Conservation (phyloP, 2,113 vertebrate species). For the Oxygymnocypris stewartii region DNA sequence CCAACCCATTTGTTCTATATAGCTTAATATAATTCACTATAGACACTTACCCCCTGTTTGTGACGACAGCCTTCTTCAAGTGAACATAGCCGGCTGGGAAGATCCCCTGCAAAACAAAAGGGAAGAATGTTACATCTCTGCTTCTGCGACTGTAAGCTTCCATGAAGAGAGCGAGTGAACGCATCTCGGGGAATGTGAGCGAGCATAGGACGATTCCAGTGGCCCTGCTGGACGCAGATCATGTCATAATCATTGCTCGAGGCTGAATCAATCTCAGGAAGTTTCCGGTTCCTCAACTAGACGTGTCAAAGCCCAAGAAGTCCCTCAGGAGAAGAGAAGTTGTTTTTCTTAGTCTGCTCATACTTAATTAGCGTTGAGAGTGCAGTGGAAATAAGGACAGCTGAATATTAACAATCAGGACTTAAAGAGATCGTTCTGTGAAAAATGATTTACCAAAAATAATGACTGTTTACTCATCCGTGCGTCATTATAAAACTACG, state of each 20-base stretch:
- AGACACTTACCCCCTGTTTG: conserved; percentile 72
- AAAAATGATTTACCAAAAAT: not conserved
- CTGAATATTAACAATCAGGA: not conserved
- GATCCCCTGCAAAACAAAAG: conserved; percentile 68
- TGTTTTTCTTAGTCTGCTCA: not conserved
- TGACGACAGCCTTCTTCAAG: conserved; percentile 73
- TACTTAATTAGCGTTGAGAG: not conserved
- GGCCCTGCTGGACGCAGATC: not conserved
- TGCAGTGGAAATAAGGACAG: not conserved
- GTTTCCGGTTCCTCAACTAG: not conserved
- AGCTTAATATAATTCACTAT: conserved; percentile 18
- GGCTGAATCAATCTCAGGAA: not conserved
- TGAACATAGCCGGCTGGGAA: conserved; percentile 72
- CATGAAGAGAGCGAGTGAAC: not conserved
- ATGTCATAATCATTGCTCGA: conserved; percentile 8
- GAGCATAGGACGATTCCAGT: not conserved
- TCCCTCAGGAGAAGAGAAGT: not conserved
- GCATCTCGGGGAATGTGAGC: not conserved
- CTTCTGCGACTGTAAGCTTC: not conserved
- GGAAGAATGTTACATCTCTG: conserved; percentile 4
- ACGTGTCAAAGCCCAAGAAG: not conserved
- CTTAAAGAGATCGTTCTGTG: not conserved
- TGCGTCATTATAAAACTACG: not conserved
- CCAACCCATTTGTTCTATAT: not conserved
- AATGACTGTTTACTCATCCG: not conserved